These are phyloP conservation scores for Acanthosoma haemorrhoidale DNA, from an alignment of 2,888 invertebrate species.

Conservation along the genomic window DNA sequence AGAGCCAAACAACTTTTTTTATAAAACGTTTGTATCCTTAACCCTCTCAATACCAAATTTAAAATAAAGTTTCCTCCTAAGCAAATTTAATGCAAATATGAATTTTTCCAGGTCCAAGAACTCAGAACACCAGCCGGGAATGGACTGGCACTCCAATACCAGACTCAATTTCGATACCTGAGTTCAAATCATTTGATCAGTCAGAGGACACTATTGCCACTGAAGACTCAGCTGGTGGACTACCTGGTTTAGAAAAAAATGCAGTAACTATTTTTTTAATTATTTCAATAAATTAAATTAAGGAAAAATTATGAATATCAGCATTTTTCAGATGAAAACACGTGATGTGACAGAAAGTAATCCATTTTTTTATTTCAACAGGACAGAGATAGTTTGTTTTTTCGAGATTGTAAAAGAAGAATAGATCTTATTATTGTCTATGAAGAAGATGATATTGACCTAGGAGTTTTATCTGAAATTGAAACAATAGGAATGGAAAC, in stretches of 20 bases:
- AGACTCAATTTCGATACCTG: conserved; percentile 33
- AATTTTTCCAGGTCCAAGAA: conserved; percentile 21
- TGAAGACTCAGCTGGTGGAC: conserved; percentile 40
- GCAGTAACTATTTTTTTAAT: conserved; percentile 9
- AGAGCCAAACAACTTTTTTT: too few species aligned
- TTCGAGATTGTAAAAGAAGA: conserved; percentile 70
- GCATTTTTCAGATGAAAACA: too few species aligned
- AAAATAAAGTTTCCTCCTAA: too few species aligned
- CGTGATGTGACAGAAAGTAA: too few species aligned
- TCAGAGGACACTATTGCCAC: conserved; percentile 28
- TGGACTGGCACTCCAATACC: conserved; percentile 34
- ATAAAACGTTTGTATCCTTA: too few species aligned
- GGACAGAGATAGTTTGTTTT: conserved; percentile 50
- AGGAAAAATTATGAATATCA: too few species aligned
- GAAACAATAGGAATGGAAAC: conserved; percentile 66
- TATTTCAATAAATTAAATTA: neutral
- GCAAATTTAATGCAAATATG: too few species aligned
- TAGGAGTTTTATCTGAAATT: conserved; percentile 49
- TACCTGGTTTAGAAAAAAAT: conserved; percentile 35
- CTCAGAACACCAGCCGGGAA: conserved; percentile 22
- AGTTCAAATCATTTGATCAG: conserved; percentile 30
- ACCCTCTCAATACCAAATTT: too few species aligned
- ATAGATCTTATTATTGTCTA: conserved; percentile 86
- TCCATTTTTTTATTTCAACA: neutral
- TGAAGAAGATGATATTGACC: conserved; percentile 57